These are phyloP conservation scores for Eustalomyia histrio DNA, from an alignment of 2,888 invertebrate species.

Conservation along the genomic window DNA sequence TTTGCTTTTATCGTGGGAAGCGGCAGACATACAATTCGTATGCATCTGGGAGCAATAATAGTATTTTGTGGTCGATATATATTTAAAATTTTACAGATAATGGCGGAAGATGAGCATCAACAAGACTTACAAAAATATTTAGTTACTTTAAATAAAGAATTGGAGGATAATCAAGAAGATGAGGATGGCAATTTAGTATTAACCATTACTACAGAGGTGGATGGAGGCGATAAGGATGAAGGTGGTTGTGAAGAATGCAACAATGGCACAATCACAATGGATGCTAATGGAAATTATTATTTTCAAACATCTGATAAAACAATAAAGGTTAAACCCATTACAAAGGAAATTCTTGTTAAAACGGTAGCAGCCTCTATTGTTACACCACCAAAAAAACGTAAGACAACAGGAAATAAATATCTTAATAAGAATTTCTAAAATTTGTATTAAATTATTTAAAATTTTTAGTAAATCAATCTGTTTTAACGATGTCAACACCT, in stretches of 20 bases:
- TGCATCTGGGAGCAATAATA: slow-evolving; percentile 46
- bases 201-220: slow-evolving; percentile 46
- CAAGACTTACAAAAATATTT: slow-evolving; percentile 87
- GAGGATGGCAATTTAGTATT: slow-evolving; percentile 75
- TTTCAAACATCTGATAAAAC: slow-evolving; percentile 85
- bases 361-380: slow-evolving; percentile 1
- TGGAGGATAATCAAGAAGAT: slow-evolving; percentile 76
- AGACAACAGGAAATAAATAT: neutral
- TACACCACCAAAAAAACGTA: neutral
- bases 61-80: no score
- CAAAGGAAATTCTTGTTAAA: neutral
- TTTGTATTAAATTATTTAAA: no score
- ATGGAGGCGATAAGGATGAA: slow-evolving; percentile 15
- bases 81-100: slow-evolving; percentile 7
- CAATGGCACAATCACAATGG: slow-evolving; percentile 80
- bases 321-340: slow-evolving; percentile 25
- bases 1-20: neutral
- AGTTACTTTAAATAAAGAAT: slow-evolving; percentile 90
- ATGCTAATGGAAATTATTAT: slow-evolving; percentile 85
- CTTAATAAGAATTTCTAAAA: no score
- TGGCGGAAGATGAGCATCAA: slow-evolving; percentile 57
- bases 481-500: neutral
- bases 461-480: no score
- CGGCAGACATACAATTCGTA: neutral
- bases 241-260: neutral